Conservation (phyloP, 2,113 vertebrate species). For the Colistium nudipinnis region DNA sequence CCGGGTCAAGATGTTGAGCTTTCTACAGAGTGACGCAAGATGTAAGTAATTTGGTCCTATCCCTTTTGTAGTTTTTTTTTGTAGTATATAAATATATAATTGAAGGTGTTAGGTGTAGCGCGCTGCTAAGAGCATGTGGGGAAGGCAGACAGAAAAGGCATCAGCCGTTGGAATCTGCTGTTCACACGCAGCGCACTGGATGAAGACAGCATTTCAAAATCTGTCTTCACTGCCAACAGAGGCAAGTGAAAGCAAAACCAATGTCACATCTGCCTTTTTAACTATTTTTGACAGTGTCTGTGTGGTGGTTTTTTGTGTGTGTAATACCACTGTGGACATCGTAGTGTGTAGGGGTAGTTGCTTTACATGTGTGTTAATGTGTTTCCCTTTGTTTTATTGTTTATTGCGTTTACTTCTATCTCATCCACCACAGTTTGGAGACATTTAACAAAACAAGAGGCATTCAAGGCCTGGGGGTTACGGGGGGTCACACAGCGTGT, state of each 20-base stretch:
- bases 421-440: neutral
- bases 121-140: constrained; percentile 57
- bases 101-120: constrained; percentile 64
- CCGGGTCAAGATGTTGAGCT: constrained; percentile 58
- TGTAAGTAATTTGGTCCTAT: constrained; percentile 64
- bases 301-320: constrained; percentile 21
- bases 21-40: constrained; percentile 72
- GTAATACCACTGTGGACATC: constrained; percentile 6
- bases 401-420: constrained; percentile 8
- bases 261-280: constrained; percentile 58
- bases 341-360: constrained; percentile 25
- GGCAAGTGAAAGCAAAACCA: constrained; percentile 56
- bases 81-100: constrained; percentile 45
- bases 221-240: constrained; percentile 41
- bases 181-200: constrained; percentile 51
- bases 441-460: constrained; percentile 33
- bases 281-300: constrained; percentile 23
- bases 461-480: constrained; percentile 22
- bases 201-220: constrained; percentile 54
- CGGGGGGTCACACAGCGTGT: constrained; percentile 45
- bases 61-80: constrained; percentile 32
- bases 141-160: constrained; percentile 59
- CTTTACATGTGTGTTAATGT: neutral
- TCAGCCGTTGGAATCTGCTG: constrained; percentile 48
- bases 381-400: constrained; percentile 13